phyloP scores from a whole-genome alignment of 2,797 vertebrate genomes.

The Pangasius macronema region DNA sequence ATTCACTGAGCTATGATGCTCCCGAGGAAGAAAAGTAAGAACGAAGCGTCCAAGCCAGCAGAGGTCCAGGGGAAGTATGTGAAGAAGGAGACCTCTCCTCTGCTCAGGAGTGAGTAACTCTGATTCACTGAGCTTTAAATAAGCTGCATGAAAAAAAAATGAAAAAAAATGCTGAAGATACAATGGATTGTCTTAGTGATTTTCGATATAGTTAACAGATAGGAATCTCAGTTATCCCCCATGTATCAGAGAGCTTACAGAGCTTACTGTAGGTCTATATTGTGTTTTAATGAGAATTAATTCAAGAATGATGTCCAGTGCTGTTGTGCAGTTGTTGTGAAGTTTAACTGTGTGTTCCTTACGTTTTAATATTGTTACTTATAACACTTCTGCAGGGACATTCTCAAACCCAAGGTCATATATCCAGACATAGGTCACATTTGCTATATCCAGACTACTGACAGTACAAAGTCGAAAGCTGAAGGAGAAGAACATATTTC shows the following conservation, averaged over 20 bases:
- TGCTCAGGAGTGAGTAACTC: constrained; percentile 85
- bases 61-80: constrained; percentile 98
- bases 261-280: neutral
- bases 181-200: neutral
- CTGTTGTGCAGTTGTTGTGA: too few relatives aligned
- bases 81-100: constrained; percentile 96
- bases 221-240: neutral
- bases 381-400: neutral
- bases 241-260: neutral
- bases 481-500: neutral
- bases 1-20: constrained; percentile 82
- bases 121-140: neutral
- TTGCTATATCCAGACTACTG: neutral
- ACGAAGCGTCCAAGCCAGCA: constrained; percentile 92
- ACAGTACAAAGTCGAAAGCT: neutral
- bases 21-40: constrained; percentile 96
- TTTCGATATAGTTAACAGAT: neutral
- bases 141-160: neutral
- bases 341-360: neutral
- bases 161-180: neutral
- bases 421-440: too few relatives aligned
- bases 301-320: neutral
- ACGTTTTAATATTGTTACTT: neutral
- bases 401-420: constrained; percentile 9
- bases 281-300: neutral